Base-by-base conservation (phyloP, 2,113 vertebrate genomes). In the Coptodon bakossiorum region DNA sequence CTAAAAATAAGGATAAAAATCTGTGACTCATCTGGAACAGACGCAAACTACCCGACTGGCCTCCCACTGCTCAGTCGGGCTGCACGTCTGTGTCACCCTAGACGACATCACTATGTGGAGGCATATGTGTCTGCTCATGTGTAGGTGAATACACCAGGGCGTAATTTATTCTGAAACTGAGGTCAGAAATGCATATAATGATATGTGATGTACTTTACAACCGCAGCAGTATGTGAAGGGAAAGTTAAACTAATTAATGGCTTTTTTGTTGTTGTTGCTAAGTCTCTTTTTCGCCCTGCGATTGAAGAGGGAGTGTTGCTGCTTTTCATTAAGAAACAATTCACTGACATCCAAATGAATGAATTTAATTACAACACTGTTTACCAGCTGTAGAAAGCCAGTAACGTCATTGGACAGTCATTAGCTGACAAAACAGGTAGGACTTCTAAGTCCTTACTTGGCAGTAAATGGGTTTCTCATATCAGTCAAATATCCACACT, bases 1-100 rank as follows among this genome's bases (percentile, higher is more conserved):
- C 81, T 90, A 87, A 86, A 90, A 91, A 90, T 88, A 90, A 81
- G 22, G 40, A 80, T 34, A 27, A 66, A 52, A 80, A 79, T 22
- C 34, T 81, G 24, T 80, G 59, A 90, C 59, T 91, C 88, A 91
- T 90, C 36, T 82, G 68, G 71, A 91, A 61, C 22, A 57, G 57
- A 88, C 6, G 34, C 57, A 89, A 82, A 81, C 85, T 13, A 59
- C 22, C 48, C 2, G 5, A 54, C 83, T 10, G 73, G 50, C 81
- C 80, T 89, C 87, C 56, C 81, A 85, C 53, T 17, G 73, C 31
- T 88, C 85, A 50, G 85, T 36, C 79, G 34, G 61, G 8, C 61
- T 80, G 66, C 8, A 9, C 9, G 45, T 84, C 86, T 90, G 86
- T 79, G 38, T 84, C 73, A 81, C 56, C 48, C 34, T 66, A 76